Evolutionary conservation across 2,113 vertebrate species (phyloP), one percentile per base, ranked within the genome.

Genomic region (Gallinago media): DNA sequence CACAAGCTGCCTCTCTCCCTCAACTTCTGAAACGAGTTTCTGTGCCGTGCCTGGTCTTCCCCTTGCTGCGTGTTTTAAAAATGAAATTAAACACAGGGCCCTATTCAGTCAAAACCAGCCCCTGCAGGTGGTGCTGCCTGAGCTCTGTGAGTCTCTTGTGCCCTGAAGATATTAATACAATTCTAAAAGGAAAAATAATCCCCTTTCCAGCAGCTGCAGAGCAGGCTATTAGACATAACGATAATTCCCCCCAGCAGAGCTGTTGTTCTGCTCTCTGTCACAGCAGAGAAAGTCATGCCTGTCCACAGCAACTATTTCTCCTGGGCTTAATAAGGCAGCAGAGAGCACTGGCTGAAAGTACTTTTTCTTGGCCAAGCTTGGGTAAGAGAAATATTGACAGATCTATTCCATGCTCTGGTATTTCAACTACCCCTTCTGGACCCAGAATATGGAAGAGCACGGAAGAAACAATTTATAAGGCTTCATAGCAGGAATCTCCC

Each of bases 1-100:
- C 36, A 34, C 22, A 55, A 78, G 36, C 29, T 54, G 46, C 29
- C 62, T 88, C 59, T 66, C 89, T 73, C 40, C 70, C 89, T 58
- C 15, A 75, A 47, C n/a, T 49, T 90, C 67, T 94, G 67, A 93
- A 90, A 73, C 27, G 89, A 72, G 65, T 89, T 94, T 93, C 79
- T 85, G 22, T 85, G 40, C 52, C 56, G 54, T 52, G 52, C 68
- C 38, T 87, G 42, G 34, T 75, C 59, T 75, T 85, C 31, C 58
- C 26, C 40, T 72, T 65, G 18, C 22, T 82, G 49, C 15, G 25
- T 70, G 89, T 34, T 47, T 65, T 12, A 63, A 59, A 86, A 76
- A 79, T 56, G 9, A 86, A 91, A 87, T 89, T 58, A 76, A 95
- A 94, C 70, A 92, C 42, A 85, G 56, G 12, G 65, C 38, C 36